phyloP scores from a whole-genome alignment of 1,140 invertebrate genomes.

The Plectus sambesii region DNA sequence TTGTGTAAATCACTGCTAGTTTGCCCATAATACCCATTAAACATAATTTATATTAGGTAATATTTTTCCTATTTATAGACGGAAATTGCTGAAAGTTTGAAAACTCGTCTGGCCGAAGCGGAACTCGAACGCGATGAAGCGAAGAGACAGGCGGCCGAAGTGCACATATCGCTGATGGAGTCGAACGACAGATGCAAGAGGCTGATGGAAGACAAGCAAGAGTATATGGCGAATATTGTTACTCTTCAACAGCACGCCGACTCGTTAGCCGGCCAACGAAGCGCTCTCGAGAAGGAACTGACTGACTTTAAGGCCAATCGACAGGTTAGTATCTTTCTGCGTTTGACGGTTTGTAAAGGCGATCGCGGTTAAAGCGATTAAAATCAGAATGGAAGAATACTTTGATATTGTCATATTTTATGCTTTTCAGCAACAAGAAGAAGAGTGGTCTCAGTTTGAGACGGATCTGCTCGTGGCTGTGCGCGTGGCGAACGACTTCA shows the following conservation, averaged over 20 bases:
- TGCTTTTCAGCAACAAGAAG: slow-evolving; percentile 52
- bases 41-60: too few relatives aligned
- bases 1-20: too few relatives aligned
- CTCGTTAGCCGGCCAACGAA: neutral
- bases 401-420: too few relatives aligned
- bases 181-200: slow-evolving; percentile 53
- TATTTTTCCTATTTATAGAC: too few relatives aligned
- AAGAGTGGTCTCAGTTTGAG: slow-evolving; percentile 86
- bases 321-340: too few relatives aligned
- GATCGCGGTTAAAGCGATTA: too few relatives aligned
- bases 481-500: slow-evolving; percentile 83
- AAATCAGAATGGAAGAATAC: too few relatives aligned
- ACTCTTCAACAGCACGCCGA: slow-evolving; percentile 10
- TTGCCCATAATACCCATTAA: too few relatives aligned
- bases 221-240: slow-evolving; percentile 45
- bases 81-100: too few relatives aligned
- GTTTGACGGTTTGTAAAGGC: too few relatives aligned
- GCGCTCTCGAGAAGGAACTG: slow-evolving; percentile 3
- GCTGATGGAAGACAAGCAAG: slow-evolving; percentile 54
- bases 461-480: slow-evolving; percentile 80
- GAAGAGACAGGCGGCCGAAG: neutral
- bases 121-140: neutral
- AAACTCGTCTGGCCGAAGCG: too few relatives aligned
- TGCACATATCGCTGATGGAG: slow-evolving; percentile 18
- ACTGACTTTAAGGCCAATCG: neutral